These are phyloP conservation scores for Cheumatopsyche charites DNA, from an alignment of 1,140 invertebrate genomes.

Conservation along the genomic window DNA sequence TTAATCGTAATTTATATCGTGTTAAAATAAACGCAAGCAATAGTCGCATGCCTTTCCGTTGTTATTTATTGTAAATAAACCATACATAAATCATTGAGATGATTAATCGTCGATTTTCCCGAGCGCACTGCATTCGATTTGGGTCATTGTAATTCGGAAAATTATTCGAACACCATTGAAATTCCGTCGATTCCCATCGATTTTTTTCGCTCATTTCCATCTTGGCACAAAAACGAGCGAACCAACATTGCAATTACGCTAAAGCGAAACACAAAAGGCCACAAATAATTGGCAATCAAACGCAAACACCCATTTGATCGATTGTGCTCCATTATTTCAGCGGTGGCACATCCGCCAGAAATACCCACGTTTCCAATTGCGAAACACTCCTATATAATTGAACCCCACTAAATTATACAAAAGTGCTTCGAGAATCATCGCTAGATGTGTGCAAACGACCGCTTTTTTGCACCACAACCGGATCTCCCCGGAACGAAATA, in stretches of 20 bases:
- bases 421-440: neutral
- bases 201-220: no score
- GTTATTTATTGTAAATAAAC: conserved; percentile 6
- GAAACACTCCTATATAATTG: conserved; percentile 15
- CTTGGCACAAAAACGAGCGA: no score
- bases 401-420: conserved; percentile 11
- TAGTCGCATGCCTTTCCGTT: conserved; percentile 18
- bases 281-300: conserved; percentile 8
- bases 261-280: neutral
- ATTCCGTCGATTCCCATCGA: no score
- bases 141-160: no score
- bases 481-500: conserved; percentile 7
- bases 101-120: no score
- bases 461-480: conserved; percentile 19
- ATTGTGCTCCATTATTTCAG: neutral
- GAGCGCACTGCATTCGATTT: no score
- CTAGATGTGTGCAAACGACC: neutral
- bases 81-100: neutral
- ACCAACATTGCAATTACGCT: neutral
- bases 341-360: conserved; percentile 7
- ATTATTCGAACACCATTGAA: no score
- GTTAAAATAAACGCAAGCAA: conserved; percentile 27
- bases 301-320: conserved; percentile 1
- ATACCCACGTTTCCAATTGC: conserved; percentile 13
- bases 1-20: conserved; percentile 28